Evolutionary conservation across 2,797 vertebrate species (phyloP), one percentile per base, ranked within the genome.

Genomic region (Enteromius afrohamiltoni): DNA sequence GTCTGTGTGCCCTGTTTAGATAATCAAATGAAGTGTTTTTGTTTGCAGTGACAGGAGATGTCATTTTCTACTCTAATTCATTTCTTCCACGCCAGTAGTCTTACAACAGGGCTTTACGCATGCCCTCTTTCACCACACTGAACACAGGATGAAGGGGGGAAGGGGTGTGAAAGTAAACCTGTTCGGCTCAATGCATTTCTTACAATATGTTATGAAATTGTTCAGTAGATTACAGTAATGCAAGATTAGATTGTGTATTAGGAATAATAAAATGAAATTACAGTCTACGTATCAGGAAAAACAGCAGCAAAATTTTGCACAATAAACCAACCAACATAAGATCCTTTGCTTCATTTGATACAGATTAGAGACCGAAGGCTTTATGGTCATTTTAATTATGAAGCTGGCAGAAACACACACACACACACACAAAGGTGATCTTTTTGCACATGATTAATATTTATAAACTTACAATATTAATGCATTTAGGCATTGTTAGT

Each of bases 51-150:
- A 37, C 9, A 37, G 34, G 21, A 40, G 9, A 45, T 6, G 49
- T 17, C 1, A 58, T 84, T 78, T 86, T 87, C 82, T 78, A 78
- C 83, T 85, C 62, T 84, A 85, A 70, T 85, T 82, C 49, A 77
- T 80, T 77, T 79, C 71, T 84, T 85, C 69, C 71, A 47, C 75
- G 31, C 62, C 86, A 86, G 73, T 82, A 83, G 42, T 74, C 85
- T 77, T 64, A 68, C 83, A 86, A 23, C 51, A 71, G 45, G 17
- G 83, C 53, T 82, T 82, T 77, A 62, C 55, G 1, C 21, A 1
- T 79, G 83, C 67, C 85, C 58, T 67, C 74, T 77, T 83, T 81
- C 45, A 62, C 73, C 37, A 68, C 77, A 73, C 17, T 84, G 42
- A 78, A 49, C 67, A 74, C 34, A 65, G 11, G 42, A 23, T 60